phyloP scores from a whole-genome alignment of 1,140 invertebrate species.

The Parasteatoda tepidariorum region DNA sequence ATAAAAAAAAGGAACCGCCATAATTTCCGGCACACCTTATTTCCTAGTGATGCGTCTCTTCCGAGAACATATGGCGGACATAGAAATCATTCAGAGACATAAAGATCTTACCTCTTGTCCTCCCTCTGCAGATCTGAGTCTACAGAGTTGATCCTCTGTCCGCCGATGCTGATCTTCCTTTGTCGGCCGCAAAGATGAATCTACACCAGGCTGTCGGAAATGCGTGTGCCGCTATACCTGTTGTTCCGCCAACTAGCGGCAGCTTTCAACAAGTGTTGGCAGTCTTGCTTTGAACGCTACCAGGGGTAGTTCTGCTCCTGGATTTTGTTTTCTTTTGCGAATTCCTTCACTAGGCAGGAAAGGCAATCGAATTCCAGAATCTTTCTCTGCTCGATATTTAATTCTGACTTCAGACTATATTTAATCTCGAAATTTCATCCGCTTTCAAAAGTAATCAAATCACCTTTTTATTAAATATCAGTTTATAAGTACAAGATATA shows the following conservation, averaged over 20 bases:
- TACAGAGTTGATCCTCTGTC: slow-evolving; percentile 24
- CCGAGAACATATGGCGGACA: slow-evolving; percentile 35
- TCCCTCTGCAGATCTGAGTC: slow-evolving; percentile 16
- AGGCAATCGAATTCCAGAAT: not conserved
- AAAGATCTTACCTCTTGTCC: slow-evolving; percentile 54
- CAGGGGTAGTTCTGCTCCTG: not conserved
- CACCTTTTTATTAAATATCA: too few relatives aligned
- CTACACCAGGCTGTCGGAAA: slow-evolving; percentile 12
- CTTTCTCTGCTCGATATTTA: too few relatives aligned
- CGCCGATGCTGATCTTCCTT: not conserved
- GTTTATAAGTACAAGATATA: too few relatives aligned
- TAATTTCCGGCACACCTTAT: not conserved
- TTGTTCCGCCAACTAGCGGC: slow-evolving; percentile 53
- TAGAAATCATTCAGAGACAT: not conserved
- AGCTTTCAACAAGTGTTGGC: slow-evolving; percentile 53
- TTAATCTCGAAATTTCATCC: too few relatives aligned
- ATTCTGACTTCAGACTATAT: too few relatives aligned
- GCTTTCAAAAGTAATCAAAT: too few relatives aligned
- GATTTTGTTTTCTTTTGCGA: not conserved
- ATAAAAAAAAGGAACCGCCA: not conserved
- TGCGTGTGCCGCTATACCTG: slow-evolving; percentile 33
- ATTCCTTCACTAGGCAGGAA: not conserved
- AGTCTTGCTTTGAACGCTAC: not conserved
- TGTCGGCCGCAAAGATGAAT: slow-evolving; percentile 12
- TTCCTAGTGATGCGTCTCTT: not conserved